Evolutionary conservation across 2,797 vertebrate genomes (phyloP), one percentile per base, ranked within the genome.

Genomic region (Cephalopachus bancanus): DNA sequence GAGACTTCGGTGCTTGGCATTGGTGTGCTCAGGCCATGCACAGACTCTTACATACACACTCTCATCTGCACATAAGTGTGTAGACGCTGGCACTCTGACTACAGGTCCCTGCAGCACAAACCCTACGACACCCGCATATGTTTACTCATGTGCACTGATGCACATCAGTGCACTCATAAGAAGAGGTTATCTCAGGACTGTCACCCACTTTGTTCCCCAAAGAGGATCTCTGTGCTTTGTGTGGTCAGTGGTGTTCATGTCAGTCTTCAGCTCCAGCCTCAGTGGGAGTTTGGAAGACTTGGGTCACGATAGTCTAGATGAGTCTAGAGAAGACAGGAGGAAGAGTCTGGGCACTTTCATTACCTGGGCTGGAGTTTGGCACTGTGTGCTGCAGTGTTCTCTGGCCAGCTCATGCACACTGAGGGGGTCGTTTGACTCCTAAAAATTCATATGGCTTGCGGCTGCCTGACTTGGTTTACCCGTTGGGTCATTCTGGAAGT

Each of bases 121-220:
- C 5, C 37, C 44, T 30, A 64, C 1, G 5, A 33, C 8, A 7
- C 26, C 19, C 3, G 3, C 24, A 0, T 19, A 19, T 17, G 3
- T 60, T 26, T 69, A 55, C 51, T 19, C 33, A 0, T 19, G 51
- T 37, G 51, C 5, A 2, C 1, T 72, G 24, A 14, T 53, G 24
- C 37, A 37, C 37, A 37, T 37, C 37, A 37, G 37, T 20, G 15
- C n/a, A 22, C 19, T 37, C 88, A 22, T 22, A n/a, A 2, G 51
- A 57, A 49, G 11, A 3, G 11, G 60, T 44, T 67, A 15, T n/a
- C 53, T 53, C 44, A 28, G 76, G 64, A 60, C 26, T 59, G 55
- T 33, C 78, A 59, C 55, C 55, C 7, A n/a, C 24, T 71, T 69
- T 26, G 44, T 24, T 30, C 55, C 55, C 37, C 14, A 1, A 11